These are phyloP conservation scores for Oxyteleia sp. DNA, from an alignment of 2,888 invertebrate genomes.

Conservation along the genomic window DNA sequence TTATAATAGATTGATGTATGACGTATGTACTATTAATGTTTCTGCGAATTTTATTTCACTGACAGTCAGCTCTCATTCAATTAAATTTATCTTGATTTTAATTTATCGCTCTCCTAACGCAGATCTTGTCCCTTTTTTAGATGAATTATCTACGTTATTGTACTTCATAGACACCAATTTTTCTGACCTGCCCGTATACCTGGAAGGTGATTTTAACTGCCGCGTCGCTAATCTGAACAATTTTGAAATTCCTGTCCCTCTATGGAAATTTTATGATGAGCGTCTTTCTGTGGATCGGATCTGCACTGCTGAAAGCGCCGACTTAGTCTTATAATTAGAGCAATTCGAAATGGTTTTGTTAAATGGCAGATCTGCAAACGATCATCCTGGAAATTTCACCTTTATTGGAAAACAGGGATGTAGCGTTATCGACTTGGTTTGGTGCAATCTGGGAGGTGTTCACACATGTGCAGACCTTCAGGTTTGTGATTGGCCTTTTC, in stretches of 20 bases:
- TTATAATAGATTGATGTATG: no score
- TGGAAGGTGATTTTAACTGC: not conserved
- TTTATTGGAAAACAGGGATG: not conserved
- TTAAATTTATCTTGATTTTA: no score
- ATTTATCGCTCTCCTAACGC: no score
- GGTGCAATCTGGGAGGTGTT: slow-evolving; percentile 1
- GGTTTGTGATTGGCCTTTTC: not conserved
- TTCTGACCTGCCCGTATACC: not conserved
- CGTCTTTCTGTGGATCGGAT: not conserved
- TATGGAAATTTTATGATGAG: not conserved
- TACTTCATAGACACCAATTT: no score
- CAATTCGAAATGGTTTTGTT: no score
- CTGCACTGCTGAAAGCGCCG: not conserved
- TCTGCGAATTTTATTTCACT: no score
- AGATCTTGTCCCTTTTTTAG: no score
- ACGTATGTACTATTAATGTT: no score
- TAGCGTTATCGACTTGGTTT: slow-evolving; percentile 10
- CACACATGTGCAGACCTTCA: not conserved
- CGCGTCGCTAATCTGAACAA: not conserved
- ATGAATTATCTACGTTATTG: no score
- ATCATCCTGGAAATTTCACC: slow-evolving; percentile 1
- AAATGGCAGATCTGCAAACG: slow-evolving; percentile 3
- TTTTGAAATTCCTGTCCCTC: not conserved
- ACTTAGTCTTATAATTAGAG: no score
- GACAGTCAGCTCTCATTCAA: no score